Evolutionary conservation across 2,113 vertebrate genomes (phyloP).

Genomic region (Notechis scutatus): DNA sequence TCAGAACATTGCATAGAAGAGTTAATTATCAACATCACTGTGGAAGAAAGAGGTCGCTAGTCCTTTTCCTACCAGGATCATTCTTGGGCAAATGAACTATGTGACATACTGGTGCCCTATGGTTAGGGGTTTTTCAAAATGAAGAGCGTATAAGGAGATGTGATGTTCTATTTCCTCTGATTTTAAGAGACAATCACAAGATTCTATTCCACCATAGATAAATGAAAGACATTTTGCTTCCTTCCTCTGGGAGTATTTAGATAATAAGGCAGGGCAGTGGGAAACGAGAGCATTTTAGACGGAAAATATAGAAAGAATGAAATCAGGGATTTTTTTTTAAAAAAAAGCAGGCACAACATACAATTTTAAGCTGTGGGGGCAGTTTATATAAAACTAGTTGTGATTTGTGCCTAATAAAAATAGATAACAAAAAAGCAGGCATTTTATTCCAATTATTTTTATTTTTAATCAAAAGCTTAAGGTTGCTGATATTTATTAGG

Average conservation of each 20-base stretch:
- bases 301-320: background rate
- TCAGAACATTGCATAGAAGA: no score
- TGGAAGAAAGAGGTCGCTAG: background rate
- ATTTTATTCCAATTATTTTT: background rate
- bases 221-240: slow-evolving; percentile 18
- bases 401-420: background rate
- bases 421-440: background rate
- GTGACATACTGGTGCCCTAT: background rate
- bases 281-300: slow-evolving; percentile 15
- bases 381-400: background rate
- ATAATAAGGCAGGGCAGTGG: background rate
- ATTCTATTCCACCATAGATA: background rate
- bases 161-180: background rate
- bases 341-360: background rate
- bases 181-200: background rate
- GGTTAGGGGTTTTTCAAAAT: background rate
- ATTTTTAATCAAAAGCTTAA: background rate
- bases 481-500: background rate
- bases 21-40: no score
- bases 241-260: background rate
- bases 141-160: background rate
- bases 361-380: background rate
- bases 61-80: background rate
- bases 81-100: background rate
- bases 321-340: slow-evolving; percentile 35